Evolutionary conservation across 2,888 invertebrate genomes (phyloP).

Genomic region (Pegoplata infirma): DNA sequence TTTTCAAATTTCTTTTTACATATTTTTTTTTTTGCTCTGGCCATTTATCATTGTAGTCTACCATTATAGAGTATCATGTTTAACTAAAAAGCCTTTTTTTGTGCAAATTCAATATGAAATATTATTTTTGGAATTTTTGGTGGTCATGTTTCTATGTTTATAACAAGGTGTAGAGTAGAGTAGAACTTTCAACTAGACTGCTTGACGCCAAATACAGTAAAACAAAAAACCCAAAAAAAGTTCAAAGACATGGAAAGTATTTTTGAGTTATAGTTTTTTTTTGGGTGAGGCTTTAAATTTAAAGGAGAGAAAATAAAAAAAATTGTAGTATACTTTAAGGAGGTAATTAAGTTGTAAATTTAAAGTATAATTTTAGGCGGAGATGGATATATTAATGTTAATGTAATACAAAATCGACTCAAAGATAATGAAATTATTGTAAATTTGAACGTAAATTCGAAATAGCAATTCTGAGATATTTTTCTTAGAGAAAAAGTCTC

Average conservation of each 20-base stretch:
- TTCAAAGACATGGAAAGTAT: neutral
- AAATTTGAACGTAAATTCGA: no score
- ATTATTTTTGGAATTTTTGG: slow-evolving; percentile 36
- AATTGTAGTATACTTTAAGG: neutral
- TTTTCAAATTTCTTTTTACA: neutral
- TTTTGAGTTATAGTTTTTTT: neutral
- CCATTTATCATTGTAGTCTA: slow-evolving; percentile 26
- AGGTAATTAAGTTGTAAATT: neutral
- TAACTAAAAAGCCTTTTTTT: slow-evolving; percentile 6
- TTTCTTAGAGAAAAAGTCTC: no score
- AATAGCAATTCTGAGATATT: no score
- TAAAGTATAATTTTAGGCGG: neutral
- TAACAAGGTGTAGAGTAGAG: slow-evolving; percentile 8
- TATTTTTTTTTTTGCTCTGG: neutral
- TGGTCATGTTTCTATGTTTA: slow-evolving; percentile 6
- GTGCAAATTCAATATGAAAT: slow-evolving; percentile 36
- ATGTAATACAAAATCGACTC: no score
- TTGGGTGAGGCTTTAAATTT: neutral
- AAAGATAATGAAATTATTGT: no score
- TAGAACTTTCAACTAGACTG: slow-evolving; percentile 24
- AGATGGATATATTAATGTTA: no score
- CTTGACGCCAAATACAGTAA: slow-evolving; percentile 25
- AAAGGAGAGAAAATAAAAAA: neutral
- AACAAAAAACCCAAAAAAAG: no score
- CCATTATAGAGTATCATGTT: neutral